Base-by-base conservation (phyloP, 2,113 vertebrate species). In the Megaceryle maxima region DNA sequence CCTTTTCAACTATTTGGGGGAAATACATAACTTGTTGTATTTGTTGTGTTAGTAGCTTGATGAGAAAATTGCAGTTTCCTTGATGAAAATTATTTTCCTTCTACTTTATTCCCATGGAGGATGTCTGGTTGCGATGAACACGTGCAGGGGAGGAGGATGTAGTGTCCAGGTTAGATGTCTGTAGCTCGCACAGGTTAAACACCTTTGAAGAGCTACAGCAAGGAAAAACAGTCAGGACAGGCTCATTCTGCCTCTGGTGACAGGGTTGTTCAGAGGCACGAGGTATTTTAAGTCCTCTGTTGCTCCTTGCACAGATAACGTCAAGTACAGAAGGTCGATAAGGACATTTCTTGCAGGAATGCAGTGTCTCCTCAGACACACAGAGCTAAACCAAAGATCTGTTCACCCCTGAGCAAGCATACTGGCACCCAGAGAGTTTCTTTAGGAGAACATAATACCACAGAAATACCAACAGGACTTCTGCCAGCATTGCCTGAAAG, bases 211-310 rank as follows among this genome's bases (percentile, higher is more conserved):
- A 80, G 28, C 31, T 59, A n/a, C 73, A 90, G 37, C 25, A 86
- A 80, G 28, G 15, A 46, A 83, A 86, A 90, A 13, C 14, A 57
- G 53, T 48, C 63, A 93, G 31, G 26, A 95, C 41, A 90, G 37
- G 31, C 24, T 70, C 72, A 66, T 78, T 90, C 53, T 33, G 24
- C 22, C 73, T 48, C 62, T 91, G 84, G 9, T 95, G 84, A 95
- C 94, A 93, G 66, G 53, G 51, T 72, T 68, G 53, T 87, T 70
- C 35, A 46, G 53, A 82, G 70, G 74, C 82, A 91, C 48, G 78
- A 87, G 81, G 62, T 94, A 70, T 95, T 95, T 95, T 78, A 89
- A 74, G 62, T 66, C 66, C 26, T 89, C 57, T 89, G 9, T 87
- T 96, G 51, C 46, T 57, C 33, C 31, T 64, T 50, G 53, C 15